Evolutionary conservation across 2,888 invertebrate species (phyloP).

Genomic region (Perithous albicinctus): DNA sequence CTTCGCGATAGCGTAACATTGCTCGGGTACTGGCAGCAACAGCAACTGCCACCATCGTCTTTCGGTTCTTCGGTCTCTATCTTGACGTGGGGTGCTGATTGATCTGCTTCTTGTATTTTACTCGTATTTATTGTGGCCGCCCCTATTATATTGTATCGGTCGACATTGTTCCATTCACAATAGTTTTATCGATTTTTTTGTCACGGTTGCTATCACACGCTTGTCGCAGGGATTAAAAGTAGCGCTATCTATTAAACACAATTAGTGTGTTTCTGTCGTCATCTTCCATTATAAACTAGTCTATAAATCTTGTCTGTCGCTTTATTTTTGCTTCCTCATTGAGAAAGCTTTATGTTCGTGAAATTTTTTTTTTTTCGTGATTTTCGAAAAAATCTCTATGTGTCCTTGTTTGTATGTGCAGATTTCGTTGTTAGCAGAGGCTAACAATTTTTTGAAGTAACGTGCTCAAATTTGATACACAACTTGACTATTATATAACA

Average conservation of each 20-base stretch:
- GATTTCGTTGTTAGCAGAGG: not conserved
- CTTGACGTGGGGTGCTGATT: not conserved
- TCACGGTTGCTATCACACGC: constrained; percentile 22
- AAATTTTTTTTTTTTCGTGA: too few species aligned
- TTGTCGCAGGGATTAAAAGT: not conserved
- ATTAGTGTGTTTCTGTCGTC: not conserved
- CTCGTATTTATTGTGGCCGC: constrained; percentile 14
- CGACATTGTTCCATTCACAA: not conserved
- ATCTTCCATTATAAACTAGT: not conserved
- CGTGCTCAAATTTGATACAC: too few species aligned
- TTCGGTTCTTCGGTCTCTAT: not conserved
- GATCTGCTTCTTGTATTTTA: constrained; percentile 1
- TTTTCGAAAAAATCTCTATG: too few species aligned
- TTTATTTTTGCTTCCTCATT: too few species aligned
- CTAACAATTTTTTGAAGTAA: too few species aligned
- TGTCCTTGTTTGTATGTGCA: not conserved
- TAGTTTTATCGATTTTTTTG: constrained; percentile 16
- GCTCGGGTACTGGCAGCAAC: not conserved
- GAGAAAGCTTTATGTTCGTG: too few species aligned
- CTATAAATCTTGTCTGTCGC: not conserved
- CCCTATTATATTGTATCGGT: not conserved
- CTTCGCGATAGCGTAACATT: not conserved
- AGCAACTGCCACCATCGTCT: not conserved
- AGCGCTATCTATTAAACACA: not conserved
- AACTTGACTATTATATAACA: too few species aligned